Percentiles rank a stretch among this genome's conserved stretches.
These are phyloP conservation scores for Aspiorhynchus laticeps DNA, from an alignment of 2,113 vertebrate species.

Conservation along the genomic window DNA sequence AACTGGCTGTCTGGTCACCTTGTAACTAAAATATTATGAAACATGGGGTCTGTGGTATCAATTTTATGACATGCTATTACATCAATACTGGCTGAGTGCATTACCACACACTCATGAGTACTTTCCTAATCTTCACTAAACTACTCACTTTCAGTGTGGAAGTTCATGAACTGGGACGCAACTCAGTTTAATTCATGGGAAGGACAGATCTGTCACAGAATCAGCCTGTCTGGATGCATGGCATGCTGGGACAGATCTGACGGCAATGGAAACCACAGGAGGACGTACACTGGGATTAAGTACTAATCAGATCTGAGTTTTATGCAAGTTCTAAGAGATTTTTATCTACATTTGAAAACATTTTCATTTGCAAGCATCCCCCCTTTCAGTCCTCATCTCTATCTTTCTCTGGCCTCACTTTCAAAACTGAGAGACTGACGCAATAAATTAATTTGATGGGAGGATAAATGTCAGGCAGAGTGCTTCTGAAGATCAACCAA, in stretches of 20 bases:
- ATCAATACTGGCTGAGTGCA: not conserved
- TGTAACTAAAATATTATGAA: not conserved
- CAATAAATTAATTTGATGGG: conserved; percentile 66
- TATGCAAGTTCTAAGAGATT: conserved; percentile 55
- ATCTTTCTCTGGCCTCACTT: conserved; percentile 49
- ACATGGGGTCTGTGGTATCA: not conserved
- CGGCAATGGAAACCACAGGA: not conserved
- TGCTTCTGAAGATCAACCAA: conserved; percentile 68
- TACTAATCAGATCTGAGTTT: conserved; percentile 58
- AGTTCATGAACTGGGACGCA: not conserved
- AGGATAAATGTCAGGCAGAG: conserved; percentile 71
- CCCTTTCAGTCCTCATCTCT: conserved; percentile 32
- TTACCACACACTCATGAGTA: not conserved
- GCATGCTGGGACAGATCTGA: not conserved
- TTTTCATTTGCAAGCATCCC: not conserved
- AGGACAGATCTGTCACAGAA: not conserved
- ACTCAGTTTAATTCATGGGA: conserved; percentile 30
- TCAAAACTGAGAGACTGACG: conserved; percentile 64
- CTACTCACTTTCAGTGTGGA: not conserved
- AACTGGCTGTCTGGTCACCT: not conserved
- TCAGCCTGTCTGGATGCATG: not conserved
- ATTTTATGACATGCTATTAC: not conserved
- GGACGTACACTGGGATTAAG: conserved; percentile 36
- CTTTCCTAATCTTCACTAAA: too few species aligned
- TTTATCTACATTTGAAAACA: conserved; percentile 51